Base-by-base conservation (phyloP, 2,797 vertebrate genomes). In the Enteromius paludinosus region DNA sequence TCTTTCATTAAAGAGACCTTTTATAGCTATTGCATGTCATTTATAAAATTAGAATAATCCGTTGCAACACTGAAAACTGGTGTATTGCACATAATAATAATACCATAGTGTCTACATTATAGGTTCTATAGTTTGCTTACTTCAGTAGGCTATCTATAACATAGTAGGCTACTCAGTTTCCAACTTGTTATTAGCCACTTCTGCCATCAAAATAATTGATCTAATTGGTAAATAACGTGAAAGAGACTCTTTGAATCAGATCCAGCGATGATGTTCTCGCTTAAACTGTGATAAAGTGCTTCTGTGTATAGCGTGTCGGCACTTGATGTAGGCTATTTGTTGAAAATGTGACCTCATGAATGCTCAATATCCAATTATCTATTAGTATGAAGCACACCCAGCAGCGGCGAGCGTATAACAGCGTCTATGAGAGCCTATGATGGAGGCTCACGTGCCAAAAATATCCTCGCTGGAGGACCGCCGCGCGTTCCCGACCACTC, bases 401-500 rank as follows among this genome's bases (percentile, higher is more conserved):
- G 11, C n/a, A 30, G 17, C 56, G 45, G 25, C 38, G 2, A 23
- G 56, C 10, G 30, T 33, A 18, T n/a, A 6, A 3, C 10, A 54
- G 61, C 15, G 38, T 49, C 14, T 5, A 43, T 8, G 62, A 47
- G 17, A 68, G 47, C 17, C 4, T 43, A 20, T 75, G 17, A 68
- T 12, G 7, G 77, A 73, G 18, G 23, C 38, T 78, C 23, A 56
- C 14, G 12, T 33, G 72, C 71, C 68, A 78, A 66, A 83, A 64
- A 83, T 78, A 83, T 54, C 69, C 76, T 35, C 77, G 38, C 59
- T 52, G 61, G 47, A 83, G 56, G 59, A 18, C 33, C 61, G 61
- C 43, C 8, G 84, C 84, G 84, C 84, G 84, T 43, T 85, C 84
- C 45, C 84, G 79, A 28, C 30, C 18, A 25, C 77, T 45, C 28